phyloP scores from a whole-genome alignment of 2,888 invertebrate genomes.

The Ariolimax columbianus region DNA sequence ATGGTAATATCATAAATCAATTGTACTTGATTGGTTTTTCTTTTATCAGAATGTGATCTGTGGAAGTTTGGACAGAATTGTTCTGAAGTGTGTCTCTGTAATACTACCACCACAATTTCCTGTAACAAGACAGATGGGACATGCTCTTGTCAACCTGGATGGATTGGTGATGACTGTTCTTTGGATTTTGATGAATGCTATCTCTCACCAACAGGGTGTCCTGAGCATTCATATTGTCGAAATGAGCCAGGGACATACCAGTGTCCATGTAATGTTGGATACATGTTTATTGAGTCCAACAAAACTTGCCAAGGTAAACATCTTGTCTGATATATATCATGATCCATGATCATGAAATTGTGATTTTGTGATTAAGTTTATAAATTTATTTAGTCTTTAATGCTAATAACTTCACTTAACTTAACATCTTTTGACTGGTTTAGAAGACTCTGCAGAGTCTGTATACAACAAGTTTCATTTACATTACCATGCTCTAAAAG shows the following conservation, averaged over 20 bases:
- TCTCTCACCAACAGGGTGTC: background rate
- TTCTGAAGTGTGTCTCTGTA: background rate
- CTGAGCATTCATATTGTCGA: background rate
- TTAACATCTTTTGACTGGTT: no score
- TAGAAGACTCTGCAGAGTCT: no score
- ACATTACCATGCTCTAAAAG: no score
- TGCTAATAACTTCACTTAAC: no score
- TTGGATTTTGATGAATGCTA: background rate
- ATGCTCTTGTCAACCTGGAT: background rate
- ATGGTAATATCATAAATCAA: no score
- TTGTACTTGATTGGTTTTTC: background rate
- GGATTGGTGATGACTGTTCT: constrained; percentile 14
- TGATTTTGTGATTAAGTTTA: no score
- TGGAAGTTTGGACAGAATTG: constrained; percentile 19
- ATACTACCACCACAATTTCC: background rate
- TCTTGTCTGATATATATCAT: no score
- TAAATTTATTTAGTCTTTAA: no score
- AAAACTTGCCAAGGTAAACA: background rate
- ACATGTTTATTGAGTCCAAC: background rate
- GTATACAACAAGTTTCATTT: no score
- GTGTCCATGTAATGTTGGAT: constrained; percentile 22
- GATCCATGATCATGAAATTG: no score
- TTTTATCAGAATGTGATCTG: background rate
- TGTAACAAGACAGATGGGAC: constrained; percentile 26
- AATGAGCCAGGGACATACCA: background rate